These are phyloP conservation scores for Zele albiditarsus DNA, from an alignment of 2,888 invertebrate species.

Conservation along the genomic window DNA sequence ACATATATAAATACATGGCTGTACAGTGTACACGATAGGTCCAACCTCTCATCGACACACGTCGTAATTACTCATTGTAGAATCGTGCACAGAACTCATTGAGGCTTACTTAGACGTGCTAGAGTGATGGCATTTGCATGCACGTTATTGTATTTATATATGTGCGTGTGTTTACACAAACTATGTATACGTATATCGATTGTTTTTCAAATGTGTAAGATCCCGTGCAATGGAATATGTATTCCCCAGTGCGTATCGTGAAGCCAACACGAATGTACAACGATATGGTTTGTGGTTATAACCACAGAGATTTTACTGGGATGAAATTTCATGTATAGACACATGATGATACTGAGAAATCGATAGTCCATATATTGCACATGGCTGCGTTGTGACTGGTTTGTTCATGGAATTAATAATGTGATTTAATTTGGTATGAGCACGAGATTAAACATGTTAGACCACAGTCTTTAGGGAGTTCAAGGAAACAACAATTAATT, in stretches of 20 bases:
- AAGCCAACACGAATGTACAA: conserved; percentile 25
- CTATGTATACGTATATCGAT: not conserved
- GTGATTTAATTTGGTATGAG: no score
- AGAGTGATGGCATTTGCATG: conserved; percentile 2
- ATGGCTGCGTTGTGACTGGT: not conserved
- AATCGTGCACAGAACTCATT: conserved; percentile 22
- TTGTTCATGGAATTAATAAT: no score
- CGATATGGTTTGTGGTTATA: conserved; percentile 29
- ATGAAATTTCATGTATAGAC: conserved; percentile 23
- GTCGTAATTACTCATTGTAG: not conserved
- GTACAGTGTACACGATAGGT: not conserved
- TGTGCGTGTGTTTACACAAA: no score
- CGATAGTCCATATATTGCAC: conserved; percentile 16
- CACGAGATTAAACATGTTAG: no score
- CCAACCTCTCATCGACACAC: conserved; percentile 22
- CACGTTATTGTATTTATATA: no score
- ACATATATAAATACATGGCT: conserved; percentile 3
- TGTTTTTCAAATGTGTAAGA: not conserved
- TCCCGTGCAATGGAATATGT: conserved; percentile 7
- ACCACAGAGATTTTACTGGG: conserved; percentile 26
- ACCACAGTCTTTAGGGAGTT: no score
- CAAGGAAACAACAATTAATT: no score
- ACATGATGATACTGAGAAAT: conserved; percentile 13
- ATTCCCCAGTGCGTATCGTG: conserved; percentile 25
- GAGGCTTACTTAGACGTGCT: not conserved